Base-by-base conservation (phyloP, 1,140 invertebrate genomes). In the Telenomus remus region DNA sequence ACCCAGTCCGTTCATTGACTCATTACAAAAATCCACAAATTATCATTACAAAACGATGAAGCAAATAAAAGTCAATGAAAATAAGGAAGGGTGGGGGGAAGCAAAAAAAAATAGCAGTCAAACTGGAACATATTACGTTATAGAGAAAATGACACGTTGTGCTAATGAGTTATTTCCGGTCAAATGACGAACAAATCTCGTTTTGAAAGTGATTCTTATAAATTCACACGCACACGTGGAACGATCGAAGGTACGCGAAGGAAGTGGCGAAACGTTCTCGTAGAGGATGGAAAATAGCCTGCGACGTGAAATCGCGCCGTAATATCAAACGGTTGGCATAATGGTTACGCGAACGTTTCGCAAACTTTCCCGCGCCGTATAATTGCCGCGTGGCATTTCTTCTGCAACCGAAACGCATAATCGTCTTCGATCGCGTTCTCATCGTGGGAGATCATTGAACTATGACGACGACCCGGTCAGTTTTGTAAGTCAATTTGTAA, bases 131-230 rank as follows among this genome's bases (percentile, higher is more conserved):
- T 0, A 16, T 64, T 57, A 47, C 50, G 37, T 66, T 37, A n/a
- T n/a, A 42, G 48, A 72, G 53, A 76, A 66, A 72, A 65, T 60
- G 16, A 37, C 51, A 35, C 42, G 54, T 27, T 37, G 39, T 6
- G 14, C 69, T 78, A 81, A 81, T 64, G 65, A 81, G 69, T 54
- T 34, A 57, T 71, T 72, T 79, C 73, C 76, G 79, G 73, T 71
- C 51, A n/a, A n/a, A n/a, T n/a, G n/a, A n/a, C n/a, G 65, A 64
- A 74, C 65, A 71, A 66, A 78, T 64, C 54, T 69, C 57, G 56
- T 69, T n/a, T 78, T 51, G 76, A 78, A 75, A 81, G 72, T 64
- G 51, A 78, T 78, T 65, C 63, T 53, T 46, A n/a, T n/a, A 47
- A 14, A 11, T 43, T 48, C 9, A 5, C 54, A 47, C 35, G 35